A percentile compares a stretch with the other conserved stretches of the same genome.
Evolutionary conservation across 2,888 invertebrate genomes (phyloP).

Genomic region (Tachina lurida): DNA sequence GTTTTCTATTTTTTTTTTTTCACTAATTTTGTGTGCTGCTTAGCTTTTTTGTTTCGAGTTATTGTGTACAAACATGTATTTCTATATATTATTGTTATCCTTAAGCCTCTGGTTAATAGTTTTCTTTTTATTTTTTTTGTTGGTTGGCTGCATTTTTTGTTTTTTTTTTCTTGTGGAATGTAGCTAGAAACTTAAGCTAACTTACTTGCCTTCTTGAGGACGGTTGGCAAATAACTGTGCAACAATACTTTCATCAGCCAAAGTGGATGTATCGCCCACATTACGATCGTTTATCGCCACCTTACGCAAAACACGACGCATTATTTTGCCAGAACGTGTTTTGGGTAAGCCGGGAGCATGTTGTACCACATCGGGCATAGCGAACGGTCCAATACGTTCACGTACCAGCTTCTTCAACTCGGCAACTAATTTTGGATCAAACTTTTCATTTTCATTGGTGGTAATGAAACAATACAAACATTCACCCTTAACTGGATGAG

Average conservation of each 20-base stretch:
- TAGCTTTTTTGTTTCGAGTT: conserved; percentile 15
- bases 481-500: conserved; percentile 97
- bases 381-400: conserved; percentile 96
- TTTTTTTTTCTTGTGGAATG: conserved; percentile 29
- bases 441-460: conserved; percentile 89
- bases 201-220: conserved; percentile 84
- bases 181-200: conserved; percentile 13
- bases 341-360: conserved; percentile 97
- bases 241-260: conserved; percentile 96
- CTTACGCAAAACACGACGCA: conserved; percentile 96
- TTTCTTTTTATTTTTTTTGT: conserved; percentile 21
- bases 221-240: conserved; percentile 90
- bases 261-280: conserved; percentile 96
- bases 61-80: not conserved
- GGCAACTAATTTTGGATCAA: conserved; percentile 87
- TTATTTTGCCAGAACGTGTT: conserved; percentile 98
- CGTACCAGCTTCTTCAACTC: conserved; percentile 92
- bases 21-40: conserved; percentile 25
- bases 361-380: conserved; percentile 96
- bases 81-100: conserved; percentile 30
- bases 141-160: conserved; percentile 25
- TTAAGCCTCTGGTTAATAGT: conserved; percentile 43
- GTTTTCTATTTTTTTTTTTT: not conserved
- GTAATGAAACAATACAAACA: conserved; percentile 98
- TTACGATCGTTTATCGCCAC: conserved; percentile 94